These are phyloP conservation scores for Homarus gammarus DNA, from an alignment of 2,888 invertebrate species.

Conservation along the genomic window DNA sequence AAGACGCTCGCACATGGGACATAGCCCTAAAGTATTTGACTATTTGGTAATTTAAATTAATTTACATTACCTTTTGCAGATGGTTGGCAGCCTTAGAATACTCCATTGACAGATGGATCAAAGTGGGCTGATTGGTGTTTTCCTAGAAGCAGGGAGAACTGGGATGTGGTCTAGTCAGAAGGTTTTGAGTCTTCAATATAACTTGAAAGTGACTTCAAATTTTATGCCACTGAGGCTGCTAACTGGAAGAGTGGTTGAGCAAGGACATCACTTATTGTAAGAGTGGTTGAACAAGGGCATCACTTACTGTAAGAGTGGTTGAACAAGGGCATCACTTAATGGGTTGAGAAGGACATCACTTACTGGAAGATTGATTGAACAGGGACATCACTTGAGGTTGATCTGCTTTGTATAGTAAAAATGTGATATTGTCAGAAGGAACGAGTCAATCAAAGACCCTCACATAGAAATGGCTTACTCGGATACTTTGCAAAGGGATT, in stretches of 20 bases:
- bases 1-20: too few species aligned
- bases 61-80: slow-evolving; percentile 82
- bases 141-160: slow-evolving; percentile 26
- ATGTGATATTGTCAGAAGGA: slow-evolving; percentile 21
- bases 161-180: slow-evolving; percentile 14
- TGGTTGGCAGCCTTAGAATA: slow-evolving; percentile 97
- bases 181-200: slow-evolving; percentile 29
- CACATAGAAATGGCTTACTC: not conserved
- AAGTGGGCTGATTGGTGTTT: slow-evolving; percentile 77
- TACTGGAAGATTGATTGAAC: not conserved
- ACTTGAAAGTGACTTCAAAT: slow-evolving; percentile 11
- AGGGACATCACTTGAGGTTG: slow-evolving; percentile 14
- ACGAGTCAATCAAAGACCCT: slow-evolving; percentile 34
- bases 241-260: not conserved
- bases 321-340: slow-evolving; percentile 6
- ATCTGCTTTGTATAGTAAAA: slow-evolving; percentile 14
- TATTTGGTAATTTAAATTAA: too few species aligned
- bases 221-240: slow-evolving; percentile 3
- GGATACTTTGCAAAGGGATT: slow-evolving; percentile 10
- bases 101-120: slow-evolving; percentile 92
- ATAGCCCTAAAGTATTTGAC: too few species aligned
- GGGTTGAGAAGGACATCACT: too few species aligned
- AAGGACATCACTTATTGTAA: slow-evolving; percentile 15
- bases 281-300: too few species aligned
- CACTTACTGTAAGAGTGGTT: not conserved